A percentile compares a stretch with the other conserved stretches of the same genome.
These are phyloP conservation scores for Lucilia sericata DNA, from an alignment of 1,140 invertebrate species.

Conservation along the genomic window DNA sequence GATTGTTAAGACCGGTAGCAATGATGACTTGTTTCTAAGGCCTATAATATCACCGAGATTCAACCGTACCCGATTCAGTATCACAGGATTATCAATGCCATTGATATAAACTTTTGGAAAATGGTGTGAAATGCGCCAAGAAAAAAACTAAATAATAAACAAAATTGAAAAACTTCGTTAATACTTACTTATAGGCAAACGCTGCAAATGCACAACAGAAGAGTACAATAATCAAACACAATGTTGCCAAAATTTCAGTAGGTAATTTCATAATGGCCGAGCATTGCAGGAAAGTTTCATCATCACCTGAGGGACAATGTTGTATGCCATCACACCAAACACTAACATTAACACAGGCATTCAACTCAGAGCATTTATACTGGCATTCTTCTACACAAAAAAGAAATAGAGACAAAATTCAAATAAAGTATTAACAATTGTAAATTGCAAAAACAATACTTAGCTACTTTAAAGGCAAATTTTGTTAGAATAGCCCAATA, in stretches of 20 bases:
- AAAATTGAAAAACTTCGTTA: neutral
- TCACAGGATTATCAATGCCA: no score
- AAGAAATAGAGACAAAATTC: neutral
- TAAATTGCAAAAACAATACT: neutral
- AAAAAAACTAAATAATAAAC: no score
- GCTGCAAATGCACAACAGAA: conserved; percentile 65
- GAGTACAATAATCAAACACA: conserved; percentile 68
- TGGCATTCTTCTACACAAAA: conserved; percentile 75
- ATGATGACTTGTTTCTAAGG: no score
- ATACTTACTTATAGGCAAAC: conserved; percentile 64
- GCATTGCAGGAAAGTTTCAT: conserved; percentile 85
- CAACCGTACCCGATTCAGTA: no score
- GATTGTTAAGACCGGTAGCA: no score
- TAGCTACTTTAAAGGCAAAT: neutral
- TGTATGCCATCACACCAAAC: conserved; percentile 88
- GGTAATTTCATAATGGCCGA: conserved; percentile 80
- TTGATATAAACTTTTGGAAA: no score
- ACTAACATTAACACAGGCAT: conserved; percentile 88
- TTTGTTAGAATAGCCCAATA: neutral
- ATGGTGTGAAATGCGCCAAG: no score
- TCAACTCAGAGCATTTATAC: conserved; percentile 85
- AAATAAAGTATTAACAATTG: neutral
- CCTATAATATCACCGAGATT: no score
- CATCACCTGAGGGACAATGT: conserved; percentile 89
- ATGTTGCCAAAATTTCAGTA: conserved; percentile 75